Base-by-base conservation (phyloP, 2,113 vertebrate genomes). In the Apteryx mantelli region DNA sequence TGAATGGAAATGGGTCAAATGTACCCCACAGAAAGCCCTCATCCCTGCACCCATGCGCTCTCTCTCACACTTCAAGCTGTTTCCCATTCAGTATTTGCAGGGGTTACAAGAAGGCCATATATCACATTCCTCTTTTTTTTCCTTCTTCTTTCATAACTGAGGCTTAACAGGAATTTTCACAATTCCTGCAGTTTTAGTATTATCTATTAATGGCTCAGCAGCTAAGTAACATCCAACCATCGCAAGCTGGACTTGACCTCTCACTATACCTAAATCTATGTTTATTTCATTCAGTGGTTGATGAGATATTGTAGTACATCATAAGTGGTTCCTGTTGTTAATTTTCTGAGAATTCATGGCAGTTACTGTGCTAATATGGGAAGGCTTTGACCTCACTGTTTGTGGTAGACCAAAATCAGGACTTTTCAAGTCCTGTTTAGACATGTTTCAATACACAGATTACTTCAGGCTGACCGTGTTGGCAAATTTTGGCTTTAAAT, bases 311-410 rank as follows among this genome's bases (percentile, higher is more conserved):
- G 2, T 13, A 52, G 88, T 40, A 58, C 88, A 82, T 50, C 65
- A 63, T 28, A 84, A 44, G 6, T 74, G 58, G 92, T n/a, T 79
- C 53, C 11, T 2, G 85, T 40, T 75, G 85, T 85, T 91, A 50
- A 89, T 75, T 89, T 48, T 78, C 85, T 55, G 70, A 63, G 82
- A 73, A 87, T 64, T 79, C 40, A 10, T 4, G 65, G 82, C 90
- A 64, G 82, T 85, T 71, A 53, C 40, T 24, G n/a, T 55, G 5
- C 44, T 40, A 81, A 86, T 74, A 70, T 52, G 85, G 16, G 70
- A 63, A 93, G 40, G 88, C 93, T 96, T 96, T 95, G 88, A 95
- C 94, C 85, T 91, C 60, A 1, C 52, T 56, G 8, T 75, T 65
- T 84, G 82, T 70, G 50, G 17, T 28, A n/a, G 46, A 66, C 63